phyloP scores from a whole-genome alignment of 2,797 vertebrate species.

The Myripristis jacobus region DNA sequence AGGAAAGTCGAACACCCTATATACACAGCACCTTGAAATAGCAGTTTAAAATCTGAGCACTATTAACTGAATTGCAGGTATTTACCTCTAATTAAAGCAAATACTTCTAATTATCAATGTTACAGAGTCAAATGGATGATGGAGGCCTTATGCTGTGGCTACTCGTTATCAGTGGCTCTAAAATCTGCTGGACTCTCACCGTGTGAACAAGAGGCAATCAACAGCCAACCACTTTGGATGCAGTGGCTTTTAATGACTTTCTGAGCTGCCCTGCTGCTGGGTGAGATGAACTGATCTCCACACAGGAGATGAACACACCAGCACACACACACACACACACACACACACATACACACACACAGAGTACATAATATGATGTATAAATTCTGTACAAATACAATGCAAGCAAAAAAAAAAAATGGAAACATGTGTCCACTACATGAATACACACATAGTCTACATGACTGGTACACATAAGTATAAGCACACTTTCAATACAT shows the following conservation, averaged over 20 bases:
- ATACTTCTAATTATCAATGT: conserved; percentile 45
- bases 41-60: conserved; percentile 4
- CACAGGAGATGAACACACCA: conserved; percentile 38
- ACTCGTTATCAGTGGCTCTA: conserved; percentile 67
- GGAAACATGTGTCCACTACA: too few species aligned
- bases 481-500: too few species aligned
- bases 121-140: conserved; percentile 39
- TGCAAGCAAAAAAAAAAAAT: not conserved
- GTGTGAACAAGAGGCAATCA: conserved; percentile 71
- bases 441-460: too few species aligned
- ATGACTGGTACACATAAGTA: too few species aligned
- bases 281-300: conserved; percentile 56
- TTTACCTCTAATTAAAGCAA: too few species aligned
- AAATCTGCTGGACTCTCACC: conserved; percentile 39
- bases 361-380: not conserved
- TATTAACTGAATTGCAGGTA: conserved; percentile 6
- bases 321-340: conserved; percentile 6
- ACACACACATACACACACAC: conserved; percentile 17
- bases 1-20: too few species aligned
- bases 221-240: conserved; percentile 64
- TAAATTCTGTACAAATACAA: not conserved
- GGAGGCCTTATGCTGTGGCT: conserved; percentile 42
- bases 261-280: conserved; percentile 59
- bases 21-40: not conserved
- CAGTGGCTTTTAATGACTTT: conserved; percentile 64